These are phyloP conservation scores for Forbesichthys agassizii DNA, from an alignment of 2,113 vertebrate genomes.

Conservation along the genomic window DNA sequence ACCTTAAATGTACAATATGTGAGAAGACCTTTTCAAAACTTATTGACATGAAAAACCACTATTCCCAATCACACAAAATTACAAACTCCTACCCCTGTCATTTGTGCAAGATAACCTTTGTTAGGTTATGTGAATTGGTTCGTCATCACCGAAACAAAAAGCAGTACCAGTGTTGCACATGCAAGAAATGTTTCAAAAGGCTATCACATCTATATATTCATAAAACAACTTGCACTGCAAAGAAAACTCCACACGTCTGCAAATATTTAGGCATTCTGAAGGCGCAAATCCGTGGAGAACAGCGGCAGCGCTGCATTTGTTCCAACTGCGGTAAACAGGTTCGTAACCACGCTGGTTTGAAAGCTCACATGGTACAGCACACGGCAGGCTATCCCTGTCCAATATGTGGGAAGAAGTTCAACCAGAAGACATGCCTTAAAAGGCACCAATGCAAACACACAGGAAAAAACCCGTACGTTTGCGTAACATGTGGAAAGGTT, in stretches of 20 bases:
- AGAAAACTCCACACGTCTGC: not conserved
- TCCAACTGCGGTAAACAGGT: slow-evolving; percentile 38
- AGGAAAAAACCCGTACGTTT: slow-evolving; percentile 27
- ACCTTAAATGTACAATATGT: slow-evolving; percentile 37
- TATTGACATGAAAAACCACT: slow-evolving; percentile 16
- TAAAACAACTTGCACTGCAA: slow-evolving; percentile 3
- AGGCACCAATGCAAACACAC: slow-evolving; percentile 42
- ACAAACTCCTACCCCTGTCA: slow-evolving; percentile 19
- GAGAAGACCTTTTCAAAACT: slow-evolving; percentile 28
- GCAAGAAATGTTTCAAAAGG: slow-evolving; percentile 32
- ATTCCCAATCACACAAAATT: slow-evolving; percentile 17
- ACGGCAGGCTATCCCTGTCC: slow-evolving; percentile 30
- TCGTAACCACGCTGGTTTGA: slow-evolving; percentile 17
- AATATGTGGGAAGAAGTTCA: slow-evolving; percentile 33
- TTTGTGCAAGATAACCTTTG: slow-evolving; percentile 31
- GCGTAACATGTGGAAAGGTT: slow-evolving; percentile 29
- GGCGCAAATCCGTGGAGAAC: not conserved
- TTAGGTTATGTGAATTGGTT: slow-evolving; percentile 27
- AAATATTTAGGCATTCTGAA: slow-evolving; percentile 15
- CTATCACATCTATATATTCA: slow-evolving; percentile 12
- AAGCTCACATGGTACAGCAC: slow-evolving; percentile 27
- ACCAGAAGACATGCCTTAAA: slow-evolving; percentile 30
- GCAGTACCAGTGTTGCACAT: slow-evolving; percentile 5
- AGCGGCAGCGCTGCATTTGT: slow-evolving; percentile 5
- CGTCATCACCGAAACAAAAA: slow-evolving; percentile 25